Evolutionary conservation across 2,797 vertebrate species (phyloP), one percentile per base, ranked within the genome.

Genomic region (Galago senegalensis): DNA sequence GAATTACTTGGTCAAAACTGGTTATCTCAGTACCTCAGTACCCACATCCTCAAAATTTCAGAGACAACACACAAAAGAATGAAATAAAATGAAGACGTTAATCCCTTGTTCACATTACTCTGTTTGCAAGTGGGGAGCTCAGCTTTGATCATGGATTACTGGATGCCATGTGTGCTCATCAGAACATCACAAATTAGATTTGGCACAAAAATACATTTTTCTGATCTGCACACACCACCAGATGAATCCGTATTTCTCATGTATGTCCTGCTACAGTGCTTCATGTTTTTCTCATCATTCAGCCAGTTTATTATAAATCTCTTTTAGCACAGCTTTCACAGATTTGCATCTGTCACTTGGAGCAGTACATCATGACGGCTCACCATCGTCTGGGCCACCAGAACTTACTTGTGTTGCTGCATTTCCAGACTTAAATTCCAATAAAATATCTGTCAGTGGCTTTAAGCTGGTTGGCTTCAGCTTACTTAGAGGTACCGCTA

Each of bases 111-210:
- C 58, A 31, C 82, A 34, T 87, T 8, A 12, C n/a, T 88, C 46
- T 81, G 89, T 86, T 53, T 75, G 67, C 49, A 67, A 91, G 83
- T 63, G 70, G 3, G 56, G 14, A 95, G 87, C 97, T 95, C 91
- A 79, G 84, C 86, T 91, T 94, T 93, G 96, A 97, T 95, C 96
- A 94, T 58, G 73, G 94, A 97, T 97, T 97, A 96, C 56, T 72
- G 31, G 46, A 75, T 46, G 70, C 34, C 86, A 91, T 65, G 73
- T 94, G 90, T 95, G 93, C 86, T 93, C 25, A 8, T 2, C 82
- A 85, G 65, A 93, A 95, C 79, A 92, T 96, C 96, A 94, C 61
- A 97, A 76, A 95, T 91, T 92, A 77, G 53, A 97, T 97, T 95
- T 79, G 94, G 58, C 43, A 83, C 67, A 91, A 85, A 97, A 94